phyloP scores from a whole-genome alignment of 2,113 vertebrate genomes.

The Albula goreensis region DNA sequence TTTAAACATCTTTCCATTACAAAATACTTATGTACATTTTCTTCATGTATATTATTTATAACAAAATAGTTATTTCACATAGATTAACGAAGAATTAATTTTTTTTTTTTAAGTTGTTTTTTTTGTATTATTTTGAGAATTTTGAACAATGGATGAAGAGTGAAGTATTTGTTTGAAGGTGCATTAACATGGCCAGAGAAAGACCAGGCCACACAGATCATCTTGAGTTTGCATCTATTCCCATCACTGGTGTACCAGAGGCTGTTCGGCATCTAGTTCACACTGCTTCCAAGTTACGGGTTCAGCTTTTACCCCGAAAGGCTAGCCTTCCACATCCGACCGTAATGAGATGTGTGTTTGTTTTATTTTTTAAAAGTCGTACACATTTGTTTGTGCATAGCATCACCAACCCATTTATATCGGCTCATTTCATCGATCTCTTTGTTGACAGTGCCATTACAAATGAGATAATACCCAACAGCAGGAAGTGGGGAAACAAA shows the following conservation, averaged over 20 bases:
- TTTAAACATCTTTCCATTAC: slow-evolving; percentile 24
- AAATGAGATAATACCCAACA: neutral
- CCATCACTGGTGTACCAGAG: neutral
- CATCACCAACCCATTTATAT: neutral
- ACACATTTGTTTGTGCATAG: neutral
- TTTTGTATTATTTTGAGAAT: neutral
- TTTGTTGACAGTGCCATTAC: neutral
- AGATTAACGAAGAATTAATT: slow-evolving; percentile 26
- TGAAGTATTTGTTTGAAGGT: neutral
- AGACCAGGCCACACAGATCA: neutral
- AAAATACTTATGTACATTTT: slow-evolving; percentile 43
- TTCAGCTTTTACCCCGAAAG: neutral
- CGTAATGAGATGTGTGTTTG: neutral
- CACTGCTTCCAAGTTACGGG: neutral
- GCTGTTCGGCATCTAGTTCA: neutral
- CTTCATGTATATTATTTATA: slow-evolving; percentile 35
- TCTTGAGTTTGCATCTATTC: neutral
- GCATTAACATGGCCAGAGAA: neutral
- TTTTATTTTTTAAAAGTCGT: neutral
- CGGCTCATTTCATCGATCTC: neutral
- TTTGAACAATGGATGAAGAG: slow-evolving; percentile 8
- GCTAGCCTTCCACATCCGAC: neutral
- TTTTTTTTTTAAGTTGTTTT: slow-evolving; percentile 12
- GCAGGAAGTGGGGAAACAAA: neutral
- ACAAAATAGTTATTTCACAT: slow-evolving; percentile 36